Evolutionary conservation across 2,113 vertebrate species (phyloP).

Genomic region (Hippocampus guttulatus): DNA sequence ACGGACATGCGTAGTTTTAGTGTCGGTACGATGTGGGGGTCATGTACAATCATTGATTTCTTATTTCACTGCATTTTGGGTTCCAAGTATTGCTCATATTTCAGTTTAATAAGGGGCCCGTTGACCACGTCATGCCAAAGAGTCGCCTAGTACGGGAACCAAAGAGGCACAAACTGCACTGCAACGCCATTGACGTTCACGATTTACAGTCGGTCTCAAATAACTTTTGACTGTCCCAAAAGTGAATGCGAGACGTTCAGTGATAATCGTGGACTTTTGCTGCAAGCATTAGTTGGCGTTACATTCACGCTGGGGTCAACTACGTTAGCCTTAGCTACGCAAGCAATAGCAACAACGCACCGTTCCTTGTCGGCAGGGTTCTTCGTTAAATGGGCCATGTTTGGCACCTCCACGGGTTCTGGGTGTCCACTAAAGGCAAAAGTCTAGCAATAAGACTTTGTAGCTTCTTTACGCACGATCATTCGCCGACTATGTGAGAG

Average conservation of each 20-base stretch:
- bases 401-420: too few relatives aligned
- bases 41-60: not conserved
- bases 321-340: conserved; percentile 10
- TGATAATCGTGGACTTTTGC: not conserved
- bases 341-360: conserved; percentile 28
- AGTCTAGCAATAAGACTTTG: not conserved
- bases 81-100: not conserved
- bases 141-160: not conserved
- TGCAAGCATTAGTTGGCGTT: not conserved
- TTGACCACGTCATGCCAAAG: conserved; percentile 4
- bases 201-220: not conserved
- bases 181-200: not conserved
- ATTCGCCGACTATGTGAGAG: not conserved
- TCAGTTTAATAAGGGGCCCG: not conserved
- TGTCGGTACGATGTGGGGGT: too few relatives aligned
- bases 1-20: not conserved
- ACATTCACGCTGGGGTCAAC: too few relatives aligned
- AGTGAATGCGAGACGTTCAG: not conserved
- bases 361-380: conserved; percentile 69
- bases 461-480: not conserved
- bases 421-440: not conserved
- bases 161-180: not conserved
- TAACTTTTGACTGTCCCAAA: not conserved
- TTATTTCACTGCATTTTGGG: not conserved
- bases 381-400: conserved; percentile 59